Base-by-base conservation (phyloP, 2,888 invertebrate species). In the Epirrhoe alternata region DNA sequence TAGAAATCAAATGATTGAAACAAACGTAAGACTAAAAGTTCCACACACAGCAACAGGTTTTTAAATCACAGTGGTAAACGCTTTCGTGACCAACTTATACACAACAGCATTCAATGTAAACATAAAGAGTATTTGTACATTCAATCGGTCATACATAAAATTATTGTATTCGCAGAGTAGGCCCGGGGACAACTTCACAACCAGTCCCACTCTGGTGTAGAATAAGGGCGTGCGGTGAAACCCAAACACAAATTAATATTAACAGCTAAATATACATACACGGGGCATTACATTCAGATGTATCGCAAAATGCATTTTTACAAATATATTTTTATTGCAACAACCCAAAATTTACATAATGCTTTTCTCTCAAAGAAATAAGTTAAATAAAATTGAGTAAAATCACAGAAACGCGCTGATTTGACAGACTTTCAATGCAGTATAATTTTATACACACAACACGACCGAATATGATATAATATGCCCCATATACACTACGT, bases 271-370 rank as follows among this genome's bases (percentile, higher is more conserved):
- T 86, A 86, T 82, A 85, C 81, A 86, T 80, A 86, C 82, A 81
- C 77, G 86, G 86, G 87, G 86, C 86, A 85, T 81, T 76, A 76
- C 81, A 79, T 80, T 78, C 79, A 81, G 77, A 77, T 80, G 78
- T 78, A 77, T 79, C 74, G 79, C 80, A 83, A 85, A 85, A 84
- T 87, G 81, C 83, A 83, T 87, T 85, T 83, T 82, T 78, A 81
- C 79, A 76, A 82, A 77, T 87, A 88, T 75, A 82, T 79, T 78
- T 86, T 90, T 92, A 92, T 92, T 92, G 92, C 92, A 92, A 89
- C 92, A 82, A 87, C 93, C 92, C 92, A 90, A 91, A 87, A 87
- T 87, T 79, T 87, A 88, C 86, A 74, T 67, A 87, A 79, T 83
- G 83, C 82, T 83, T 80, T 80, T 78, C 81, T 72, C 74, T 68